Conservation (phyloP, 2,113 vertebrate genomes). For the Gasterosteus nipponicus region DNA sequence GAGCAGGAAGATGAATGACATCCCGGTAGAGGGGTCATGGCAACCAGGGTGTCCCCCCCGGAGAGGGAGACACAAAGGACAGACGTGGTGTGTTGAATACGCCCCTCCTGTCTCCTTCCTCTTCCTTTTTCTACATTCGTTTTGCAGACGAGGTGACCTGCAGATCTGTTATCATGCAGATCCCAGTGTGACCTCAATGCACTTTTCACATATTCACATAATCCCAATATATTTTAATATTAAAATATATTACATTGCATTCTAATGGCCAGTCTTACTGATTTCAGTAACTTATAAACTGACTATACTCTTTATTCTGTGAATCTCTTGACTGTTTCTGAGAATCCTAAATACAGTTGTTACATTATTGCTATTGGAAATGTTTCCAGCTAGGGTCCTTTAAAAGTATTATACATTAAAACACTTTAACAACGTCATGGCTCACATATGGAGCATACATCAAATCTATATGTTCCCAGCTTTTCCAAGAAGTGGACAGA, state of each 20-base stretch:
- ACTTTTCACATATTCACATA: conserved; percentile 23
- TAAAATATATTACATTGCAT: too few species aligned
- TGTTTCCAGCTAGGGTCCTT: background rate
- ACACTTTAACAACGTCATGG: background rate
- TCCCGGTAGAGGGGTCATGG: conserved; percentile 45
- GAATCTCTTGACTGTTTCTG: background rate
- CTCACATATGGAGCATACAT: background rate
- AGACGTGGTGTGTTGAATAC: conserved; percentile 10
- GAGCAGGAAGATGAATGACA: conserved; percentile 66
- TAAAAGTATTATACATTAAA: background rate
- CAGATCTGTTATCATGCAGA: conserved; percentile 47
- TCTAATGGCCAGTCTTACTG: background rate
- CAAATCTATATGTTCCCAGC: background rate
- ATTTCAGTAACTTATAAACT: background rate
- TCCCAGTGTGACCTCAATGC: background rate
- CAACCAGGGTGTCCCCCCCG: conserved; percentile 35
- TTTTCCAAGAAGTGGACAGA: background rate
- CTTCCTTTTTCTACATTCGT: background rate
- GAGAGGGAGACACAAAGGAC: conserved; percentile 41
- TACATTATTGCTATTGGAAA: background rate
- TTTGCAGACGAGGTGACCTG: conserved; percentile 2
- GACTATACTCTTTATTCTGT: background rate
- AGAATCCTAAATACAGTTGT: background rate
- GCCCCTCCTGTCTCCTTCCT: background rate
- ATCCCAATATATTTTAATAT: too few species aligned